Base-by-base conservation (phyloP, 2,113 vertebrate species). In the Chaetodon trifascialis region DNA sequence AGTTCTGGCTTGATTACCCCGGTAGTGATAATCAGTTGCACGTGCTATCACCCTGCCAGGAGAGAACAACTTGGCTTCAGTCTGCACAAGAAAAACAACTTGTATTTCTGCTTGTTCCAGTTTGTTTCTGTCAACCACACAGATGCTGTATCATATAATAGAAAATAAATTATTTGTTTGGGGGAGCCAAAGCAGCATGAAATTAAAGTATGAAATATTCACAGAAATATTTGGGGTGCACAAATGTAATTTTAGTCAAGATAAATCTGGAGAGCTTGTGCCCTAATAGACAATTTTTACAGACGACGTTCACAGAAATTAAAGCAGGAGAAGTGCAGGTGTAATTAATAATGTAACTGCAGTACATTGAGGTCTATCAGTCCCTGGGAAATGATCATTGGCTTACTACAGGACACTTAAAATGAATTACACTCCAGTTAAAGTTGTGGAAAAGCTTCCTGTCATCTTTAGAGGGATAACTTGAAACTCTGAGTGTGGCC, bases 201-300 rank as follows among this genome's bases (percentile, higher is more conserved):
- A 87, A 90, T 85, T 51, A 64, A 82, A 77, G 7, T 58, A 62
- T 89, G 8, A 83, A 85, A 77, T 83, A 89, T 89, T 80, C 60
- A 87, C 16, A 63, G 11, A 23, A 21, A 15, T 23, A 47, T 47
- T 55, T 30, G 34, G 2, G 15, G 64, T 36, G 23, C 23, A 40
- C 11, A n/a, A 52, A 62, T 49, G n/a, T 42, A 40, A 72, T 67
- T 69, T 66, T 12, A 11, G 25, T 23, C 5, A 14, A 38, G 23
- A 63, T 2, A 47, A 30, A 46, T 73, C 7, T 5, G 16, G 17
- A 63, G n/a, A 40, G 36, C 11, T 63, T 63, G 23, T 47, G 34
- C 1, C 16, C 9, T 47, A 15, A 58, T 2, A 49, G 11, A 23
- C 3, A 47, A 17, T 23, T 52, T 63, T 55, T 11, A 54, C 36